Evolutionary conservation across 2,797 vertebrate species (phyloP), one percentile per base, ranked within the genome.

Genomic region (Orientallactaga sibirica): DNA sequence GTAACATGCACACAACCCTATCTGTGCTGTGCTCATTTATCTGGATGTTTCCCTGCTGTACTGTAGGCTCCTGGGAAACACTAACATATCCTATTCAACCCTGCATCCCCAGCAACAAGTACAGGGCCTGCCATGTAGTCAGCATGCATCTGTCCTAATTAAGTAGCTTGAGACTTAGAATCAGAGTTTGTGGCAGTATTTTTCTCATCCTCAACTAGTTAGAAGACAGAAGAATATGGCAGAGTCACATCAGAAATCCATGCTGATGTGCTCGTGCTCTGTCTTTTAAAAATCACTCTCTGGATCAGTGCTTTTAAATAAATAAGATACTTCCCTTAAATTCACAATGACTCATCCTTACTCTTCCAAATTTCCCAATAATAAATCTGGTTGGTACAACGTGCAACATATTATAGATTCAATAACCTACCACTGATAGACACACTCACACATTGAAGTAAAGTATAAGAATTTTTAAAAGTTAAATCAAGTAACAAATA

Each of bases 401-500:
- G n/a, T 22, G 10, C 10, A 71, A 15, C 73, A 43, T 27, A 3
- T 20, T 22, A 90, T 80, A 88, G 71, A 76, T 82, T 94, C 66
- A 75, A 95, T 70, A 88, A 15, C 0, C 27, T 67, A 37, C 7
- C 33, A 43, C 29, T 73, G 66, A 82, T 91, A 83, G 62, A 90
- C 90, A 82, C 77, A 75, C 62, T 81, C 80, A 85, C 15, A 92
- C 90, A 77, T 67, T 74, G 43, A 86, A 90, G 70, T 25, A 68
- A 94, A 84, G 62, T 20, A 76, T 33, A 81, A 67, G 33, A 10
- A 91, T 90, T 91, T 73, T 66, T 79, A 33, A 71, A 82, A 82
- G 61, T 76, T 86, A 92, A 86, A 87, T 84, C 43, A 76, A 66
- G 55, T 91, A 67, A 90, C 89, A 92, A 29, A 94, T 87, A 92